Base-by-base conservation (phyloP, 2,888 invertebrate genomes). In the Podotricha telesiphe region DNA sequence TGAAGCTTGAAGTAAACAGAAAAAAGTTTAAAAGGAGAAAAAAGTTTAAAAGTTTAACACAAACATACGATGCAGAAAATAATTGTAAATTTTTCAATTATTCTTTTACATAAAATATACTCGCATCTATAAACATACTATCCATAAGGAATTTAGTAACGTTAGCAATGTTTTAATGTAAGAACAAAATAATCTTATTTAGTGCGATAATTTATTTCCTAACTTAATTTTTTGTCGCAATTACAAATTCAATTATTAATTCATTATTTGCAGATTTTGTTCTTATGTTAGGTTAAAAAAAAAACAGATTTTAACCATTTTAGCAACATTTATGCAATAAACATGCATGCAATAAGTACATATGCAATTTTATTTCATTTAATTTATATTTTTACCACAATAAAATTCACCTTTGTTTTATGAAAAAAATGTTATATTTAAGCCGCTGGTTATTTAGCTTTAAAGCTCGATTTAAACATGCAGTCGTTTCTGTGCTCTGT, bases 381-480 rank as follows among this genome's bases (percentile, higher is more conserved):
- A 28, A 37, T 37, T 37, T 37, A 10, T 37, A 37, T 37, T 37
- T 10, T 37, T 10, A 37, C 37, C 6, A 8, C 6, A 28, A 28
- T 13, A 42, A 4, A 13, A 13, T 42, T 11, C 42, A 13, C 42
- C 15, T n/a, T 10, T 53, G 6, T 4, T 34, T 1, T 34, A 22
- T 6, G 34, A 20, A n/a, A 50, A 50, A 50, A 8, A 17, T 22
- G 15, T 13, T 50, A 13, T 17, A 50, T 50, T 50, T 15, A 13
- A 47, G 47, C 47, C 17, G 50, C 61, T 63, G 40, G 64, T 67
- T 68, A 71, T 69, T 63, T 65, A 55, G 42, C 40, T 67, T 59
- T 42, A 51, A 22, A 72, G 66, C 69, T 73, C 69, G 65, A 73
- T 73, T 72, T 72, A 73, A 75, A 72, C 66, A 73, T 69, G 65